Base-by-base conservation (phyloP, 2,888 invertebrate genomes). In the Mythimna impura region DNA sequence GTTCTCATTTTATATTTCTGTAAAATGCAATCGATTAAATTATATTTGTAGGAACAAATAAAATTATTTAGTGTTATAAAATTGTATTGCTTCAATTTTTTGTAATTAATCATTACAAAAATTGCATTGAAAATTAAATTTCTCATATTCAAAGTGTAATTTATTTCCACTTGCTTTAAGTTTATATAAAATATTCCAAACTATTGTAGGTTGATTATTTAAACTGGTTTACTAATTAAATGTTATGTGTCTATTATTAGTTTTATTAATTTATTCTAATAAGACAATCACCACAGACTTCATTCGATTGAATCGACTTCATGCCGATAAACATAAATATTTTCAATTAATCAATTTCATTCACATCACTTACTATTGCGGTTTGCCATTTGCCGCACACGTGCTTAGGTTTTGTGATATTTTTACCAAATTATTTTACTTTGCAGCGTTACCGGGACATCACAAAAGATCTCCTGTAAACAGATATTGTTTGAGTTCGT, bases 331-430 rank as follows among this genome's bases (percentile, higher is more conserved):
- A 61, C 61, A 54, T 25, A 73, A 73, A 66, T 69, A 63, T 40
- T 73, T 63, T 66, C 34, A 61, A 47, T 47, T 6, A 6, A 47
- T 47, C 47, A 47, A 14, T 54, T 43, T 67, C 30, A n/a, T 66
- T 76, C 68, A 30, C 78, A 76, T 75, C 81, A 81, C 81, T 78
- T 71, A 76, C 89, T 92, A 91, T 90, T 94, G 94, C 94, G 92
- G 94, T 94, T 94, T 95, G 93, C 94, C 93, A 93, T 94, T 94
- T 92, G 94, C 94, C 94, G 96, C 95, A 96, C 96, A 96, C 95
- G 96, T 96, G 96, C 95, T 94, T 93, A 91, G 92, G 91, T 91
- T 94, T 95, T 95, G 94, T 95, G 94, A 94, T 95, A 95, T 95
- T 95, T 95, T 95, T 94, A 93, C 88, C 89, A 88, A 93, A 91